These are phyloP conservation scores for Pseudeuparius sepicola DNA, from an alignment of 2,888 invertebrate genomes.

Conservation along the genomic window DNA sequence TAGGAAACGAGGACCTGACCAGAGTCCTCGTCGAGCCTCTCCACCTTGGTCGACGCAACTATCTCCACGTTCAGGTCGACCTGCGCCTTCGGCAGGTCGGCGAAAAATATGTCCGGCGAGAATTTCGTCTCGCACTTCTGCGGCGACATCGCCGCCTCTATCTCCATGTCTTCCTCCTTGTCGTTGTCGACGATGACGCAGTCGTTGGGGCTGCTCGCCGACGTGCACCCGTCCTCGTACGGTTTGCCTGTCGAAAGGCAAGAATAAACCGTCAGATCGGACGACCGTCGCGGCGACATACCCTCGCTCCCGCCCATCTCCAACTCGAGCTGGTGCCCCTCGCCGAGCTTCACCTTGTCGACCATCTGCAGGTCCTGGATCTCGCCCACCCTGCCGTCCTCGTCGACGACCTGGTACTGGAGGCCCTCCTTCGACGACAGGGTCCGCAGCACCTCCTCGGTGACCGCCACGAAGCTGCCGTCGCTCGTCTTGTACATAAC, in stretches of 20 bases:
- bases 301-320: too few species aligned
- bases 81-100: constrained; percentile 20
- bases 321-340: background rate
- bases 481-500: constrained; percentile 56
- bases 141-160: background rate
- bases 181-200: background rate
- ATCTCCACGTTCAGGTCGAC: too few species aligned
- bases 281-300: background rate
- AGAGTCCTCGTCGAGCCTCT: too few species aligned
- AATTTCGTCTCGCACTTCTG: constrained; percentile 22
- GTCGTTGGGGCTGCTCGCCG: too few species aligned
- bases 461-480: constrained; percentile 53
- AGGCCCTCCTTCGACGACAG: constrained; percentile 32
- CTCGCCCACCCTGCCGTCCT: constrained; percentile 35
- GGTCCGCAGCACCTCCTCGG: constrained; percentile 48
- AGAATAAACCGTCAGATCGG: background rate
- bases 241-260: background rate
- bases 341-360: constrained; percentile 16
- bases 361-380: constrained; percentile 31
- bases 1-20: too few species aligned
- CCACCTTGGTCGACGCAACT: too few species aligned
- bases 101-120: constrained; percentile 31
- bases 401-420: constrained; percentile 36
- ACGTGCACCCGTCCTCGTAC: background rate
- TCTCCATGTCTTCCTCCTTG: background rate